phyloP scores from a whole-genome alignment of 2,888 invertebrate genomes.

The Sialis lutaria region DNA sequence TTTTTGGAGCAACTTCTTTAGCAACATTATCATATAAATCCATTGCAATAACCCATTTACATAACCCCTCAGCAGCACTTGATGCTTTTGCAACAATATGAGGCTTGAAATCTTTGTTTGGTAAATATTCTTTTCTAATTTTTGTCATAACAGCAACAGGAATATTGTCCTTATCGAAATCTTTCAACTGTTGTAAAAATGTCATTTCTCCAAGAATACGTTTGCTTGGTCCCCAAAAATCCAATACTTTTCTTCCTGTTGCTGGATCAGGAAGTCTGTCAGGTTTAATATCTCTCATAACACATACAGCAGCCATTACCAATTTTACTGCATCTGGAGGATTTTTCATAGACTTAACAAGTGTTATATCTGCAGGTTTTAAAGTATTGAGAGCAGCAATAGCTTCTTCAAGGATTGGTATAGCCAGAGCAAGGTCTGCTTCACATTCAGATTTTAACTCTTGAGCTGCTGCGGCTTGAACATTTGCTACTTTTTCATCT shows the following conservation, averaged over 20 bases:
- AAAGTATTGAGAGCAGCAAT: constrained; percentile 64
- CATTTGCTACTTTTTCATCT: constrained; percentile 77
- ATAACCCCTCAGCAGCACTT: constrained; percentile 83
- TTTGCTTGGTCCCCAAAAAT: constrained; percentile 78
- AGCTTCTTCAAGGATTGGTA: constrained; percentile 65
- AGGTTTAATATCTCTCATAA: constrained; percentile 64
- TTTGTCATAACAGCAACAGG: constrained; percentile 51
- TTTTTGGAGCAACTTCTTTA: constrained; percentile 72
- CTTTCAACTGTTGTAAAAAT: constrained; percentile 54
- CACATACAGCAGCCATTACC: constrained; percentile 82
- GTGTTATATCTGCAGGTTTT: constrained; percentile 68
- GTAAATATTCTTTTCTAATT: constrained; percentile 56
- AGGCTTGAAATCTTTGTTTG: constrained; percentile 64
- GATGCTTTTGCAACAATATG: constrained; percentile 73
- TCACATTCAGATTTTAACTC: constrained; percentile 80
- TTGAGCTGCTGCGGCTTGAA: constrained; percentile 70
- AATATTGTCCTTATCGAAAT: constrained; percentile 76
- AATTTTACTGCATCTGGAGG: constrained; percentile 67
- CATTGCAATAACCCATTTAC: constrained; percentile 83
- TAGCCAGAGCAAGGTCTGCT: constrained; percentile 74
- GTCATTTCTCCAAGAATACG: constrained; percentile 64
- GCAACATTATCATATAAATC: constrained; percentile 75
- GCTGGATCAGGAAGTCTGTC: constrained; percentile 57
- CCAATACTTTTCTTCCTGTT: constrained; percentile 49
- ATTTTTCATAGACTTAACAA: constrained; percentile 80